These are phyloP conservation scores for Zosterops borbonicus DNA, from an alignment of 2,113 vertebrate species.

Conservation along the genomic window DNA sequence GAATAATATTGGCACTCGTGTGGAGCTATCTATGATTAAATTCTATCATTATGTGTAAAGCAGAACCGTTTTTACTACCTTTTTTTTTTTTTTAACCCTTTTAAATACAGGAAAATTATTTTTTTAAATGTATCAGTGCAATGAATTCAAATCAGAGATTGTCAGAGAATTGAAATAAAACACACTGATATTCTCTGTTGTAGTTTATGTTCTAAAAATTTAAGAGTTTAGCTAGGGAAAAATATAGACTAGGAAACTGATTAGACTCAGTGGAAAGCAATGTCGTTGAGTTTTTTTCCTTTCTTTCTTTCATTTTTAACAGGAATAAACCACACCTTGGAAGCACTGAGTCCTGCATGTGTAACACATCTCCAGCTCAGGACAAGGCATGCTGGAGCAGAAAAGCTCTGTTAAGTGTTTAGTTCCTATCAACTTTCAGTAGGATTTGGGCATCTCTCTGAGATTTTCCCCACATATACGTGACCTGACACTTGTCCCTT, in stretches of 20 bases:
- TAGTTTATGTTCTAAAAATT: neutral
- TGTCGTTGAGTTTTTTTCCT: neutral
- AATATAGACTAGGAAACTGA: neutral
- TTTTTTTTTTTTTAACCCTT: neutral
- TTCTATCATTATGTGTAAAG: neutral
- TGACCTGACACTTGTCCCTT: neutral
- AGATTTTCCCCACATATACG: neutral
- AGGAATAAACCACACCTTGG: neutral
- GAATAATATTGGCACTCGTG: neutral
- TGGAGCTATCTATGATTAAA: neutral
- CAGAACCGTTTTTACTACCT: neutral
- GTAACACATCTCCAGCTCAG: neutral
- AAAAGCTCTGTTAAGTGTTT: neutral
- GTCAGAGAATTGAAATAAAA: slow-evolving; percentile 1
- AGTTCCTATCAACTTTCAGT: neutral
- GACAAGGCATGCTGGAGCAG: neutral
- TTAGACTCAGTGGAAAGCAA: neutral
- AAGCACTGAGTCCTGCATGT: neutral
- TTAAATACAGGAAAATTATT: neutral
- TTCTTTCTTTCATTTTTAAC: neutral
- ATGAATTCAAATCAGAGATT: neutral
- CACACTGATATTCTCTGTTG: neutral
- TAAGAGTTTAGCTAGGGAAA: neutral
- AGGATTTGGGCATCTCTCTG: neutral
- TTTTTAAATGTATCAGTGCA: neutral